Evolutionary conservation across 2,888 invertebrate species (phyloP).

Genomic region (Calephelis perditalis): DNA sequence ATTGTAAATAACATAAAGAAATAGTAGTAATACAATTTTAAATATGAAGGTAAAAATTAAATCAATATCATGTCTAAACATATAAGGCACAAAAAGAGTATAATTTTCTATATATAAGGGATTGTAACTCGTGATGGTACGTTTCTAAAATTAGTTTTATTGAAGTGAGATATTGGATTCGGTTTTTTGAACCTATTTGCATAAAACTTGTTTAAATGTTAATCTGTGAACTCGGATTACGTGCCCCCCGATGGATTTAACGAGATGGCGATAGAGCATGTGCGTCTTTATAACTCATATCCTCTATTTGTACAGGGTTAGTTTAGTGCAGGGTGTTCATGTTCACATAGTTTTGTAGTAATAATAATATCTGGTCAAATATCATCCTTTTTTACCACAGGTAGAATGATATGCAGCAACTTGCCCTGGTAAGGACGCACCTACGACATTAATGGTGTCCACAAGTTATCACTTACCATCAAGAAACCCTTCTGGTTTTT

Average conservation of each 20-base stretch:
- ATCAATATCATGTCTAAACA: background rate
- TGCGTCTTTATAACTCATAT: conserved; percentile 32
- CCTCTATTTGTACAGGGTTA: conserved; percentile 11
- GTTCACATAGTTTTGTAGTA: background rate
- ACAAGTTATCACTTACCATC: too few relatives aligned
- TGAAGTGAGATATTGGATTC: conserved; percentile 23
- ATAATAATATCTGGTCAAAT: too few relatives aligned
- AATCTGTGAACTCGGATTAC: conserved; percentile 58
- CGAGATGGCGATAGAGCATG: conserved; percentile 26
- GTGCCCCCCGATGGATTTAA: conserved; percentile 50
- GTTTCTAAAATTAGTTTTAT: conserved; percentile 20
- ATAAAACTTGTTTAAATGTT: conserved; percentile 77
- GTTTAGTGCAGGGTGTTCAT: background rate
- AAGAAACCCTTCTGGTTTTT: too few relatives aligned
- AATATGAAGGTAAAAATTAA: too few relatives aligned
- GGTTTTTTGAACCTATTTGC: conserved; percentile 49
- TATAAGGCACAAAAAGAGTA: background rate
- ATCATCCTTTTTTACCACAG: too few relatives aligned
- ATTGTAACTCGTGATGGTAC: conserved; percentile 7
- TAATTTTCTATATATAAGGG: background rate
- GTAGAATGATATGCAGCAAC: too few relatives aligned
- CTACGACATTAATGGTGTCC: too few relatives aligned
- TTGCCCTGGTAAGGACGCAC: too few relatives aligned
- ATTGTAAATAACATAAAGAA: too few relatives aligned
- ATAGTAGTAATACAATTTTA: too few relatives aligned